Conservation (phyloP, 2,888 invertebrate species). For the Lithophane leautieri region DNA sequence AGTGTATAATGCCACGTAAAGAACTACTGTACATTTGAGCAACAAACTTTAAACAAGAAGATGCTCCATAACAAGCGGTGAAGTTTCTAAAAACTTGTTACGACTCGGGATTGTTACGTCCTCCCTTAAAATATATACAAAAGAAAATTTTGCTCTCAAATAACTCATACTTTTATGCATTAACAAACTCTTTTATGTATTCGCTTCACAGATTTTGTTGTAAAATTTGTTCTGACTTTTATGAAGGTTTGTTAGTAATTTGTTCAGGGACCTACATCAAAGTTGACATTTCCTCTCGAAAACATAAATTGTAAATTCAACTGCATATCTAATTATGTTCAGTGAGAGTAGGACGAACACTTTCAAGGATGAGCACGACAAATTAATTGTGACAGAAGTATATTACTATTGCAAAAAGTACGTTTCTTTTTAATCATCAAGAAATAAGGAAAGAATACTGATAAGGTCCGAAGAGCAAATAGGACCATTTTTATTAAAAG, state of each 20-base stretch:
- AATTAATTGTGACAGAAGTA: conserved; percentile 42
- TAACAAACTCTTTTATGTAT: conserved; percentile 65
- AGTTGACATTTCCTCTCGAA: conserved; percentile 47
- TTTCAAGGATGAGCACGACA: conserved; percentile 11
- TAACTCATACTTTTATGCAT: conserved; percentile 63
- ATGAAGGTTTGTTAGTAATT: conserved; percentile 56
- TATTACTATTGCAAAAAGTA: conserved; percentile 39
- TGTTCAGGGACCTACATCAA: conserved; percentile 48
- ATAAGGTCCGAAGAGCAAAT: conserved; percentile 57
- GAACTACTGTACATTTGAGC: conserved; percentile 59
- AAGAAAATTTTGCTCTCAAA: conserved; percentile 57
- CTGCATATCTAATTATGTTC: conserved; percentile 50
- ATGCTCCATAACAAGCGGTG: conserved; percentile 67
- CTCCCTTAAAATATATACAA: conserved; percentile 60
- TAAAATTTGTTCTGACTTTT: conserved; percentile 62
- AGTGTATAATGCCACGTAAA: conserved; percentile 20
- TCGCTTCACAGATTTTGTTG: conserved; percentile 64
- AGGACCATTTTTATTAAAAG: conserved; percentile 63
- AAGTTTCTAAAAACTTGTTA: conserved; percentile 66
- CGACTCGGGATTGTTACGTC: conserved; percentile 61
- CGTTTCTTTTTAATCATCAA: conserved; percentile 53
- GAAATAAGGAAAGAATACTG: conserved; percentile 60
- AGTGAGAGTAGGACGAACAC: conserved; percentile 11
- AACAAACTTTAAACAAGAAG: conserved; percentile 74
- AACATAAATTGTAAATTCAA: conserved; percentile 46